Conservation (phyloP, 2,113 vertebrate species). For the Dasyprocta punctata region DNA sequence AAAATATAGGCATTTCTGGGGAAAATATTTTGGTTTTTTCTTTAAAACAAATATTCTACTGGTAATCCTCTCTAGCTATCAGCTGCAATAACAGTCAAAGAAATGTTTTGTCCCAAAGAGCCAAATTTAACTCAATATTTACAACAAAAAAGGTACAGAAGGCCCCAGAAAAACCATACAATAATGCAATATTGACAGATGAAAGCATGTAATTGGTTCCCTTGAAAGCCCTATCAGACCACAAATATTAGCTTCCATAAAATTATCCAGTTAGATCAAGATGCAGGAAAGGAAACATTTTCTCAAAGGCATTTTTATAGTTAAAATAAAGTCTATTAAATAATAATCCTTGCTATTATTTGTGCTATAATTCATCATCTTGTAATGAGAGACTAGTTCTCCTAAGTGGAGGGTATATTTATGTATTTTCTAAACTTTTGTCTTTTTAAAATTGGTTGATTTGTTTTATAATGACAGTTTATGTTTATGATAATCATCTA, state of each 20-base stretch:
- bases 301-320: conserved; percentile 68
- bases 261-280: conserved; percentile 81
- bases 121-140: conserved; percentile 80
- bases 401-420: neutral
- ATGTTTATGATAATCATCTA: neutral
- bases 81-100: conserved; percentile 68
- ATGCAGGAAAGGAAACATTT: conserved; percentile 71
- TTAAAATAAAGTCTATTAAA: conserved; percentile 70
- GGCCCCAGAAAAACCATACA: conserved; percentile 68
- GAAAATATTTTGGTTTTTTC: conserved; percentile 36
- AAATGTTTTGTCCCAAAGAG: conserved; percentile 76
- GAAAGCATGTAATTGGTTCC: conserved; percentile 80
- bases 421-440: neutral
- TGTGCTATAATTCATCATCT: conserved; percentile 60
- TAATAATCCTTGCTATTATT: conserved; percentile 78
- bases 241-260: conserved; percentile 82
- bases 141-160: conserved; percentile 75
- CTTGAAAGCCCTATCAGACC: conserved; percentile 79
- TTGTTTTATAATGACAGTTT: neutral
- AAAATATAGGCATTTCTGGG: conserved; percentile 48
- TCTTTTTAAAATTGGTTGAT: neutral
- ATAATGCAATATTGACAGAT: conserved; percentile 60
- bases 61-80: conserved; percentile 54
- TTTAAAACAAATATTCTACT: conserved; percentile 52
- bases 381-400: conserved; percentile 46